Conservation (phyloP, 1,140 invertebrate genomes). For the Temnothorax curvispinosus region DNA sequence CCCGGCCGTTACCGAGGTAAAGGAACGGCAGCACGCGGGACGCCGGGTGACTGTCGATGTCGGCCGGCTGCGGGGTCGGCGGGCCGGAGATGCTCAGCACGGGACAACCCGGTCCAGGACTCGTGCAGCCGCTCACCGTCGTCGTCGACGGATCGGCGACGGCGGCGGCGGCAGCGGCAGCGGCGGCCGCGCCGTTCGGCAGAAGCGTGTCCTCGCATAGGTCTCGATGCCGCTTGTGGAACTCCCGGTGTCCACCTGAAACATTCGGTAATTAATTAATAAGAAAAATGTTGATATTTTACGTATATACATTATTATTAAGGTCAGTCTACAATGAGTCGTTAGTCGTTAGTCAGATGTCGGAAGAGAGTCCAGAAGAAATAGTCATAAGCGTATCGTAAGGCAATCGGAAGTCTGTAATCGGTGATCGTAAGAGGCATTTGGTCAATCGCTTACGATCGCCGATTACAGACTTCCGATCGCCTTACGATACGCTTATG, state of each 20-base stretch:
- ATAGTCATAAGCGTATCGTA: too few relatives aligned
- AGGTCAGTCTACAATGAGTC: too few relatives aligned
- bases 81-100: slow-evolving; percentile 74
- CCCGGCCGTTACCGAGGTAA: slow-evolving; percentile 94
- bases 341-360: too few relatives aligned
- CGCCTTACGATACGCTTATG: too few relatives aligned
- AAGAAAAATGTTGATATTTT: neutral
- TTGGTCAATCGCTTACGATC: too few relatives aligned
- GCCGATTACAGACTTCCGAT: too few relatives aligned
- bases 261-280: neutral
- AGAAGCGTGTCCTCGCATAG: slow-evolving; percentile 88
- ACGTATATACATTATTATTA: too few relatives aligned
- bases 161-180: slow-evolving; percentile 13
- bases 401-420: too few relatives aligned
- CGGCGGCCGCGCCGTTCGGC: slow-evolving; percentile 73
- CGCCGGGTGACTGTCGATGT: slow-evolving; percentile 92
- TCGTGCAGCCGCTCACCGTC: slow-evolving; percentile 76
- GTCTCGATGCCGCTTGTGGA: slow-evolving; percentile 88
- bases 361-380: too few relatives aligned
- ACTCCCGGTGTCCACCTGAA: slow-evolving; percentile 91
- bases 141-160: slow-evolving; percentile 51
- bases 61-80: slow-evolving; percentile 81
- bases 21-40: slow-evolving; percentile 95
- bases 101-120: slow-evolving; percentile 78
- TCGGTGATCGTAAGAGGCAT: too few relatives aligned